Conservation (phyloP, 1,140 invertebrate species). For the Zaprionus inermis region DNA sequence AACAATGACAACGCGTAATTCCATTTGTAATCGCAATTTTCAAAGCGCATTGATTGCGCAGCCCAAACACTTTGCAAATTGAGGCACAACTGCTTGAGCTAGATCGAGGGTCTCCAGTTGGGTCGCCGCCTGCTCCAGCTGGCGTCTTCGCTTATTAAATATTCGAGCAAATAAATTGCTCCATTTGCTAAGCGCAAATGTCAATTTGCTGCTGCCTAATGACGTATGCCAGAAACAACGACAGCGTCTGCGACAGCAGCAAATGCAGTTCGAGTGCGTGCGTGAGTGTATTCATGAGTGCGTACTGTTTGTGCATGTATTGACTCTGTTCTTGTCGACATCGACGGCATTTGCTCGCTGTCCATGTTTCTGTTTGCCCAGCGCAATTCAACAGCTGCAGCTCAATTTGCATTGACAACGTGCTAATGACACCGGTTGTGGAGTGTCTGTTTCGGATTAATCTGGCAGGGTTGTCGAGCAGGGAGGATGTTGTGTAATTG, state of each 20-base stretch:
- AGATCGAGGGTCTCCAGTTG: too few relatives aligned
- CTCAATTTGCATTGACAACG: slow-evolving; percentile 9
- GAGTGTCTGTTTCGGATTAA: background rate
- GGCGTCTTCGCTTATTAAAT: slow-evolving; percentile 41
- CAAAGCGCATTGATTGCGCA: slow-evolving; percentile 51
- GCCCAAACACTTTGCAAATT: slow-evolving; percentile 45
- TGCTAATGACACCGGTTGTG: too few relatives aligned
- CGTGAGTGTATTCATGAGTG: slow-evolving; percentile 1
- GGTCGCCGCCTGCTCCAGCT: slow-evolving; percentile 17
- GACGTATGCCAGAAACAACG: background rate
- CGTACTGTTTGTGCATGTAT: background rate
- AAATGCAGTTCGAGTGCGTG: slow-evolving; percentile 3
- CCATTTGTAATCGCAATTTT: slow-evolving; percentile 60
- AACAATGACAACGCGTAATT: background rate
- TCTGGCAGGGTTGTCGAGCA: too few relatives aligned
- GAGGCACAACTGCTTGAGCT: background rate
- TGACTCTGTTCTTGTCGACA: background rate
- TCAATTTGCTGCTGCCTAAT: slow-evolving; percentile 52
- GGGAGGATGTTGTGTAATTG: too few relatives aligned
- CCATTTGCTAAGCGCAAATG: slow-evolving; percentile 51
- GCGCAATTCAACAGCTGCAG: slow-evolving; percentile 13
- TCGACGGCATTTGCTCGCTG: background rate
- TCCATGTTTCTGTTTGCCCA: background rate
- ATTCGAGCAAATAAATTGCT: slow-evolving; percentile 57
- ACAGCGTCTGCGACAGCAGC: background rate